Percentiles rank a stretch among this genome's conserved stretches.
phyloP scores from a whole-genome alignment of 2,797 vertebrate species.

The Pipistrellus pipistrellus region DNA sequence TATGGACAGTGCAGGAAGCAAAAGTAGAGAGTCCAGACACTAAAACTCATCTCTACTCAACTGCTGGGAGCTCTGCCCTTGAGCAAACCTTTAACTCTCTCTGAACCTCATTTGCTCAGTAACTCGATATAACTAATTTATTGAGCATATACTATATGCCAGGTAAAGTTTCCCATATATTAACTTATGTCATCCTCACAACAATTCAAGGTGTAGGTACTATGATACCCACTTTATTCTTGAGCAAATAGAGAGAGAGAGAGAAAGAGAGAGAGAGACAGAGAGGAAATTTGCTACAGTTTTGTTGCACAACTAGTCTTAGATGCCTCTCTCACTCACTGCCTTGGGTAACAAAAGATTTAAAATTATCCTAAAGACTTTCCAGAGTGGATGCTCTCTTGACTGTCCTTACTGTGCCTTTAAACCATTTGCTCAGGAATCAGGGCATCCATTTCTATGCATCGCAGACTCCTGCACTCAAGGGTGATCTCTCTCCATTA shows the following conservation, averaged over 20 bases:
- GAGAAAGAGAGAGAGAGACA: not conserved
- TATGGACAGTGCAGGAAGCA: not conserved
- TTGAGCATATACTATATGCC: not conserved
- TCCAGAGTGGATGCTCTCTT: not conserved
- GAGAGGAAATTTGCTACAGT: not conserved
- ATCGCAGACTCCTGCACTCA: rapidly evolving
- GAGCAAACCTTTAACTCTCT: not conserved
- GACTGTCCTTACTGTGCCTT: not conserved
- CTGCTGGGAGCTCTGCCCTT: not conserved
- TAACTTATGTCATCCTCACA: not conserved
- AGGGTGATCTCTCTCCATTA: not conserved
- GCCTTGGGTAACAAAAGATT: not conserved
- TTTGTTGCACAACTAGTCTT: not conserved
- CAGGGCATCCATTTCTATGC: not conserved
- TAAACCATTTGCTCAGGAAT: not conserved
- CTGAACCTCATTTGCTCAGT: not conserved
- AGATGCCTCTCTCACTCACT: not conserved
- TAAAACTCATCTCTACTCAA: not conserved
- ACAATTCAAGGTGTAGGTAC: not conserved
- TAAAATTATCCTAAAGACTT: not conserved
- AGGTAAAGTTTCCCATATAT: not conserved
- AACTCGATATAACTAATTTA: not conserved
- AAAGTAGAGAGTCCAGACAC: not conserved
- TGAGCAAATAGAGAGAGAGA: not conserved
- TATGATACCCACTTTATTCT: not conserved